Evolutionary conservation across 2,113 vertebrate genomes (phyloP), one percentile per base, ranked within the genome.

Genomic region (Crocuta crocuta): DNA sequence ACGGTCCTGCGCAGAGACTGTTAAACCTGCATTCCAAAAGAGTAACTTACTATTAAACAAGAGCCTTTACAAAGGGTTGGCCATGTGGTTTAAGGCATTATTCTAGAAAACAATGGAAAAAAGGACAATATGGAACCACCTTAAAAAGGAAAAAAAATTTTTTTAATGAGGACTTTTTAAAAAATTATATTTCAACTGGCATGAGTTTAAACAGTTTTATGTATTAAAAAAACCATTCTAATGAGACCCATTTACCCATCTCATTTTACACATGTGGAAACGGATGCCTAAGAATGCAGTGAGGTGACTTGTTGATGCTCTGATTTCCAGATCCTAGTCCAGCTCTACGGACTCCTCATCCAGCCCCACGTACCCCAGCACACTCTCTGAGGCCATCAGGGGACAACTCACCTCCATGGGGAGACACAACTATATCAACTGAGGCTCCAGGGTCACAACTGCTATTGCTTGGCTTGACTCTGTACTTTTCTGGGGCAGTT

Each of bases 391-490:
- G 19, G 13, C 58, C 79, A 33, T 31, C 55, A 23, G 4, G 26
- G 17, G 35, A 43, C 19, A 74, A 98, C 97, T 98, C 98, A 99
- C 99, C 99, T 98, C 99, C 99, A 74, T 99, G 99, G 86, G 99
- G 98, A 95, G 99, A 99, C 12, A 99, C 99, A 50, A 99, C 96
- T 85, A 99, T 99, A 71, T 99, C 99, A 33, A 99, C 85, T 0
- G 99, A 99, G 9, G 99, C 98, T 24, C 99, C 99, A 4, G 99
- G 99, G 76, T 99, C 99, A 98, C 99, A 99, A 98, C 98, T 99
- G 98, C 99, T 99, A 98, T 99, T 99, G 95, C 99, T 99, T 66
- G 99, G 99, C 98, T 99, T 99, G 94, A 99, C 99, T 90, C 99
- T 98, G 98, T 99, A 99, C 97, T 99, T 99, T 97, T 99, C 99